A percentile compares a stretch with the other conserved stretches of the same genome.
These are phyloP conservation scores for Geococcyx californianus DNA, from an alignment of 2,113 vertebrate species.

Conservation along the genomic window DNA sequence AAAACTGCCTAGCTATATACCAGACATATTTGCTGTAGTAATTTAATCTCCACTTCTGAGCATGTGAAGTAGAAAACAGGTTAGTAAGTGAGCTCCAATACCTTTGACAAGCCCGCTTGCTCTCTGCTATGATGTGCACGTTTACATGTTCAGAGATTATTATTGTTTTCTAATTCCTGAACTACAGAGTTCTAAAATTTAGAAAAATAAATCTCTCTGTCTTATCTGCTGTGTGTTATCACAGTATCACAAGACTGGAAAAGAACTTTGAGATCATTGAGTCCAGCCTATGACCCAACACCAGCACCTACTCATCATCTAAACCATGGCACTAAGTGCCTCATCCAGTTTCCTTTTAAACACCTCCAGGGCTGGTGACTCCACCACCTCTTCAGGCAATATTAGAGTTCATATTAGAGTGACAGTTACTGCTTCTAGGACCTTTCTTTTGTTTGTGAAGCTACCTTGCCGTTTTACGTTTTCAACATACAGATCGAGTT, in stretches of 20 bases:
- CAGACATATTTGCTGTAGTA: neutral
- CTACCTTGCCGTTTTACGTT: neutral
- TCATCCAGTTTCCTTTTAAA: no score
- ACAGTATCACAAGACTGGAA: no score
- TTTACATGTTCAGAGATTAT: neutral
- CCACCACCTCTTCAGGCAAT: no score
- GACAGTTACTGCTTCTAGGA: neutral
- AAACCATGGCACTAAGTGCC: no score
- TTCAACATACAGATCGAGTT: accelerated
- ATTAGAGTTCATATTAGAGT: neutral
- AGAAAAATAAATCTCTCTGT: neutral
- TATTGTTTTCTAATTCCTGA: neutral
- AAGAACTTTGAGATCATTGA: no score
- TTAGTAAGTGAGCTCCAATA: neutral
- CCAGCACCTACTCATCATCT: no score
- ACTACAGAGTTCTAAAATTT: neutral
- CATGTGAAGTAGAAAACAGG: neutral
- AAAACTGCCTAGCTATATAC: neutral
- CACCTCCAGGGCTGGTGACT: no score
- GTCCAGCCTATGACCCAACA: no score
- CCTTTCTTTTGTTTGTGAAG: neutral
- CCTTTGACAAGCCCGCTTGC: accelerated
- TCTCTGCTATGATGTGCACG: neutral
- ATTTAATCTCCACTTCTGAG: neutral
- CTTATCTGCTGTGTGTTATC: neutral